Evolutionary conservation across 2,888 invertebrate species (phyloP).

Genomic region (Anthoptus insignis): DNA sequence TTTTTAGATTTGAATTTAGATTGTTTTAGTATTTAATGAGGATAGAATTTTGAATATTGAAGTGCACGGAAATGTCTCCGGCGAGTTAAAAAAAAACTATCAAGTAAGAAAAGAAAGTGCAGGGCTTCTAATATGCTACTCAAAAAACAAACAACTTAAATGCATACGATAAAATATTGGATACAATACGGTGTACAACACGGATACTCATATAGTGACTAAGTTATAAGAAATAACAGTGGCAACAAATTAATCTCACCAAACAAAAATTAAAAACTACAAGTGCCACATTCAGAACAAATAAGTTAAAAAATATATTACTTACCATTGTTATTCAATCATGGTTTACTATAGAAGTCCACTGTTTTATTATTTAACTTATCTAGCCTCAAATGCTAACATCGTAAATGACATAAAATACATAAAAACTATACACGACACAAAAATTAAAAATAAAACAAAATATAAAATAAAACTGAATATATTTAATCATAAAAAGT

Average conservation of each 20-base stretch:
- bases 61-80: neutral
- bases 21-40: too few species aligned
- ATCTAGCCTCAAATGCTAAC: constrained; percentile 19
- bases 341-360: constrained; percentile 21
- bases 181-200: neutral
- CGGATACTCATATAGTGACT: too few species aligned
- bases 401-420: constrained; percentile 25
- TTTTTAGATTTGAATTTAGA: too few species aligned
- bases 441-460: constrained; percentile 81
- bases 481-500: constrained; percentile 83
- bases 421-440: constrained; percentile 55
- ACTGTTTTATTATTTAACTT: constrained; percentile 18
- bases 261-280: constrained; percentile 27
- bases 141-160: neutral
- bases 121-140: neutral
- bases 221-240: neutral
- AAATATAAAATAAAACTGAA: constrained; percentile 85
- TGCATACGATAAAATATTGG: neutral
- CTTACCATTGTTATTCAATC: constrained; percentile 47
- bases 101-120: too few species aligned
- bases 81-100: neutral
- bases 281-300: constrained; percentile 45
- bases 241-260: neutral
- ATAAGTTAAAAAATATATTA: constrained; percentile 44
- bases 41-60: neutral